Evolutionary conservation across 2,888 invertebrate genomes (phyloP), one percentile per base, ranked within the genome.

Genomic region (Cantharis rustica): DNA sequence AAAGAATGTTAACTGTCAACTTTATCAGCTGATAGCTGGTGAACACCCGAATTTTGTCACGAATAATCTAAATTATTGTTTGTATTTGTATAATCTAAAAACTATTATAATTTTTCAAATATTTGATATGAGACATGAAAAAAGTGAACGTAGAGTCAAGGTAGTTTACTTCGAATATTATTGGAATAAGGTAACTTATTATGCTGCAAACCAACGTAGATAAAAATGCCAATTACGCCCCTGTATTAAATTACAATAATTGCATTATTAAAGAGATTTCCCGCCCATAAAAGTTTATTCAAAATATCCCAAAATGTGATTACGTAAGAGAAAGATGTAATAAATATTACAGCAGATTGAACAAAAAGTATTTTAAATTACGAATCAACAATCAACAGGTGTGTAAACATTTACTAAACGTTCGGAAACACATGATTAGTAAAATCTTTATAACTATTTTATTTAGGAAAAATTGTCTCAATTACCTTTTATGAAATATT

Each of bases 301-400:
- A n/a, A n/a, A 66, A 23, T 63, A 63, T 16, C 11, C n/a, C 15
- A 5, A 13, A 66, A 23, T 16, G 27, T 68, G 27, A 68, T 68
- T 15, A 20, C 23, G 9, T 23, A 23, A 66, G n/a, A 69, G 11
- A 31, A 31, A 31, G 4, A 31, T 27, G 10, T 27, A 27, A 27
- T 69, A 31, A 47, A n/a, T 17, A 68, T 69, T 31, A 31, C 17
- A 69, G 23, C 20, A 3, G 66, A 15, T 69, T 61, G 61, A 73
- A 61, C 15, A 17, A 73, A 47, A 7, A n/a, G 13, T 31, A 31
- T 31, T 47, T 47, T 47, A 47, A 47, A 47, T 47, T 47, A n/a
- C 47, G 47, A n/a, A 47, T 47, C 47, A 13, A 31, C 31, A 31
- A 31, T 73, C 73, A 73, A 73, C 73, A 73, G 73, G 73, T 73